Base-by-base conservation (phyloP, 2,113 vertebrate genomes). In the Pelodiscus sinensis region DNA sequence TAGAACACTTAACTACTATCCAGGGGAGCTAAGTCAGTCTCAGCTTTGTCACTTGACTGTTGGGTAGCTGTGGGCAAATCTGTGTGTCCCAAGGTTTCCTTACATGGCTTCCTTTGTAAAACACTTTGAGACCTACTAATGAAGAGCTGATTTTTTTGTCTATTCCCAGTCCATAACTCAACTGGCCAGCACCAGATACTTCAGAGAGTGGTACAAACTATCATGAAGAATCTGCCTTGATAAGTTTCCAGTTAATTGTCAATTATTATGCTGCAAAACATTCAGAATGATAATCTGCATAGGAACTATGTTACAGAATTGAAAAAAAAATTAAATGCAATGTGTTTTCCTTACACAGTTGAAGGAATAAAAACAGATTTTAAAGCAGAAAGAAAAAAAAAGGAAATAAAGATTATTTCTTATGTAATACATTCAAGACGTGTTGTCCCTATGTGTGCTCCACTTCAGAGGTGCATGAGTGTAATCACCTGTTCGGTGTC, bases 11-110 rank as follows among this genome's bases (percentile, higher is more conserved):
- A 6, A 60, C 6, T 5, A 38, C 51, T 6, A 19, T 18, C 29
- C 1, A 2, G 38, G 25, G 82, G 27, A 5, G 9, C 3, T 52
- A 14, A n/a, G 29, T 3, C 90, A 68, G n/a, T 4, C 21, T 7
- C 0, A 0, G 50, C 78, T 31, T 52, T 89, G 50, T 10, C 0
- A 0, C 31, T 0, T 0, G 5, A 19, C 52, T 83, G 2, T 25
- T n/a, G n/a, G 14, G 31, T 19, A 18, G 19, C 75, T 21, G 19
- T 81, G 65, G 12, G 50, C 18, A 79, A 90, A 7, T 82, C 4
- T 3, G 29, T 24, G 8, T 52, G 4, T 24, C 85, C 81, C 44
- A 31, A 44, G 44, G 1, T 57, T 90, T 86, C 60, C 84, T 24
- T 1, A 0, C 52, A 3, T 57, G 21, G 56, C 9, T 57, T 57